phyloP scores from a whole-genome alignment of 2,797 vertebrate species.

The Argyrosomus regius region DNA sequence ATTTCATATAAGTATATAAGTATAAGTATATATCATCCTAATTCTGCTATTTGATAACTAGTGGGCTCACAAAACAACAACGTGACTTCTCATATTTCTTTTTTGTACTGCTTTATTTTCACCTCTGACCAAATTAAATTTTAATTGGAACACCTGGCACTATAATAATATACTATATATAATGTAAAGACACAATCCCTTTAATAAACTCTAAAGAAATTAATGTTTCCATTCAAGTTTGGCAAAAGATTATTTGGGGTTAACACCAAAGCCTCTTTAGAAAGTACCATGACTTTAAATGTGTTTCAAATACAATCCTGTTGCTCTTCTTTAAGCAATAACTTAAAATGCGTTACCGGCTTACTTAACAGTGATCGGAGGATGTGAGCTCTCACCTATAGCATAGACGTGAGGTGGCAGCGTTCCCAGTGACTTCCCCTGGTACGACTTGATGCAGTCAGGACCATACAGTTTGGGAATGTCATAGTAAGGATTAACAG shows the following conservation, averaged over 20 bases:
- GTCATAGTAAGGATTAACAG: constrained; percentile 98
- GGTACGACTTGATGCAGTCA: constrained; percentile 93
- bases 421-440: constrained; percentile 94
- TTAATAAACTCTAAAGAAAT: background rate
- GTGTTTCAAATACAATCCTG: background rate
- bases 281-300: background rate
- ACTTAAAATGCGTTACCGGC: background rate
- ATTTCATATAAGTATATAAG: too few species aligned
- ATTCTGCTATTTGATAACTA: background rate
- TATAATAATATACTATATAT: background rate
- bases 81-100: background rate
- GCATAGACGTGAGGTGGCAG: constrained; percentile 96
- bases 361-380: background rate
- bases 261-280: background rate
- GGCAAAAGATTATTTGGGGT: too few species aligned
- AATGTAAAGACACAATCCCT: background rate
- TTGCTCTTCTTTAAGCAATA: background rate
- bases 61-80: background rate
- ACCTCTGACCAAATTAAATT: background rate
- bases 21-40: background rate
- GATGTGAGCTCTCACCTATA: constrained; percentile 87
- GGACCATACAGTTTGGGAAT: constrained; percentile 94
- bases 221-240: too few species aligned
- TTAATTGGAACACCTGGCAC: background rate
- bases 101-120: background rate